Percentiles rank a stretch among this genome's conserved stretches.
Conservation (phyloP, 2,797 vertebrate genomes). For the Salmo trutta region DNA sequence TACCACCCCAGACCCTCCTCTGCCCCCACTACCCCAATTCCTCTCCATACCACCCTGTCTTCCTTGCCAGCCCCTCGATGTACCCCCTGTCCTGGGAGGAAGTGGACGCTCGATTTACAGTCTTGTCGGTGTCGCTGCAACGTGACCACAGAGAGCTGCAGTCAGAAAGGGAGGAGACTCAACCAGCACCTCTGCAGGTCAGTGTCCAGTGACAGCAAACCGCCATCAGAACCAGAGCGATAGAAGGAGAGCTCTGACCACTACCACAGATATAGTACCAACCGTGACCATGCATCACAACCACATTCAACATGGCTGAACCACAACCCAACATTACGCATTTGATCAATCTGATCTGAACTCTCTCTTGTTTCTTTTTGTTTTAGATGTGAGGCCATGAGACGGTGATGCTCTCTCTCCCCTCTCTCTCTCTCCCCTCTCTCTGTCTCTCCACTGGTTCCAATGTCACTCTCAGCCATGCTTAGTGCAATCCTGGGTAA, state of each 20-base stretch:
- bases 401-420: slow-evolving; percentile 57
- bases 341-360: background rate
- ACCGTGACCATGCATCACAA: background rate
- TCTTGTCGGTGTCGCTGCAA: slow-evolving; percentile 74
- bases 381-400: slow-evolving; percentile 68
- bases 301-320: background rate
- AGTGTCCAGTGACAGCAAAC: slow-evolving; percentile 22
- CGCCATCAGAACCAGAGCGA: too few species aligned
- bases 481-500: background rate
- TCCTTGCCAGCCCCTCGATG: slow-evolving; percentile 53
- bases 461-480: slow-evolving; percentile 43
- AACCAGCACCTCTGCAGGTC: slow-evolving; percentile 77
- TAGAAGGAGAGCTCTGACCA: background rate
- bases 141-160: slow-evolving; percentile 68
- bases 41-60: slow-evolving; percentile 27
- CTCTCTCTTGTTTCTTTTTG: slow-evolving; percentile 13
- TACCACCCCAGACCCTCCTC: slow-evolving; percentile 45
- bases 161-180: slow-evolving; percentile 65
- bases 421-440: slow-evolving; percentile 12
- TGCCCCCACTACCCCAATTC: slow-evolving; percentile 35
- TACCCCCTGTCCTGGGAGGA: slow-evolving; percentile 70
- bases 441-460: slow-evolving; percentile 37
- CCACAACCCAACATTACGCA: background rate
- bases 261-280: background rate
- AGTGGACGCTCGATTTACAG: slow-evolving; percentile 66